Evolutionary conservation across 2,888 invertebrate genomes (phyloP).

Genomic region (Magallana nippona): DNA sequence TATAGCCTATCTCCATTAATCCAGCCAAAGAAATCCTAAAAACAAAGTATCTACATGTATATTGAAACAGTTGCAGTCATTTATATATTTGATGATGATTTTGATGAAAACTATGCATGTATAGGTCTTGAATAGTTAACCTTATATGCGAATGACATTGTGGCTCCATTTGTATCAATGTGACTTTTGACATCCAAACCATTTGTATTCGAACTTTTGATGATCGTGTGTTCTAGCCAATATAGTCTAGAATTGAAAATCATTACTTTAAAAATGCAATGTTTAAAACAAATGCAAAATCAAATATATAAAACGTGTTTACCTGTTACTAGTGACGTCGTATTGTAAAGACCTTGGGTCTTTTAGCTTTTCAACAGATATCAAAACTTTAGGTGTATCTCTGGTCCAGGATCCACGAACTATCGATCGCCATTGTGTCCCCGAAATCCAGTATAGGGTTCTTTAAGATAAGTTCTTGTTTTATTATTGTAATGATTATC

Average conservation of each 20-base stretch:
- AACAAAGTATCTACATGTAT: too few relatives aligned
- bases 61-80: too few relatives aligned
- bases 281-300: neutral
- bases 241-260: neutral
- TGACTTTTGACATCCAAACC: neutral
- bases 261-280: neutral
- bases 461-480: too few relatives aligned
- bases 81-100: too few relatives aligned
- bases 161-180: neutral
- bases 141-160: neutral
- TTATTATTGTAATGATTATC: too few relatives aligned
- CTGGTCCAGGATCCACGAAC: neutral
- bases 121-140: neutral
- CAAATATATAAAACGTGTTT: neutral
- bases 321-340: constrained; percentile 14
- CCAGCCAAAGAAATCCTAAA: neutral
- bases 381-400: neutral
- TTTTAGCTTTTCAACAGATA: neutral
- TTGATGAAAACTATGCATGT: too few relatives aligned
- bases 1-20: neutral
- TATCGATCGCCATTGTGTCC: neutral
- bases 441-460: neutral
- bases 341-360: neutral
- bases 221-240: neutral
- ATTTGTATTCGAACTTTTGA: neutral